Evolutionary conservation across 1,140 invertebrate species (phyloP).

Genomic region (Kradibia gibbosae): DNA sequence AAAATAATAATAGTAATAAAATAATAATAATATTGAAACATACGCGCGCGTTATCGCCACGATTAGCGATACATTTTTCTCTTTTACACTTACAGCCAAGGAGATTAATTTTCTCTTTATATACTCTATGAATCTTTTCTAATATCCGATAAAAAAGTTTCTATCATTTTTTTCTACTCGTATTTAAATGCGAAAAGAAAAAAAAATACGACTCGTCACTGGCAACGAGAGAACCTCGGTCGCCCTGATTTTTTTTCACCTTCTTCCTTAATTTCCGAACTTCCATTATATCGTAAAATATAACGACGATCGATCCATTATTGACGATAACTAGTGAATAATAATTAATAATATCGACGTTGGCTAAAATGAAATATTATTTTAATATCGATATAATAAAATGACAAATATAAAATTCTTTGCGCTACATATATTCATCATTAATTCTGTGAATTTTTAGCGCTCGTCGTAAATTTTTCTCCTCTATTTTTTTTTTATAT

Average conservation of each 20-base stretch:
- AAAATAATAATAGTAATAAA: slow-evolving; percentile 1
- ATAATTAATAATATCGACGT: slow-evolving; percentile 60
- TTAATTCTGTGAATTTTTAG: slow-evolving; percentile 45
- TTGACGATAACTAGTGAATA: slow-evolving; percentile 51
- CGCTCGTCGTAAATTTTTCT: slow-evolving; percentile 42
- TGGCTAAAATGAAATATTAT: slow-evolving; percentile 54
- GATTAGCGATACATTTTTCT: slow-evolving; percentile 30
- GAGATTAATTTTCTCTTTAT: slow-evolving; percentile 31
- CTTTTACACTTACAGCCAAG: slow-evolving; percentile 42
- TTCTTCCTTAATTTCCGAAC: not conserved
- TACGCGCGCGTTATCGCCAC: not conserved
- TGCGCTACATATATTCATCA: slow-evolving; percentile 61
- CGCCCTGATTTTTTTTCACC: not conserved
- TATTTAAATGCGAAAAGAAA: slow-evolving; percentile 26
- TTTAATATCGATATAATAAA: slow-evolving; percentile 57
- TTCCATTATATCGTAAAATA: not conserved
- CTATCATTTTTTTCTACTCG: not conserved
- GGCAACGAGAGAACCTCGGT: slow-evolving; percentile 27
- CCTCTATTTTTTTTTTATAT: slow-evolving; percentile 39
- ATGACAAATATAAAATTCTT: slow-evolving; percentile 67
- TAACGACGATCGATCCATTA: not conserved
- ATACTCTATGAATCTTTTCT: slow-evolving; percentile 33
- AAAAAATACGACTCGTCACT: slow-evolving; percentile 33
- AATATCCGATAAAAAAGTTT: slow-evolving; percentile 28
- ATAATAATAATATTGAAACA: slow-evolving; percentile 22